Evolutionary conservation across 2,888 invertebrate genomes (phyloP), one percentile per base, ranked within the genome.

Genomic region (Hydrotaea diabolus): DNA sequence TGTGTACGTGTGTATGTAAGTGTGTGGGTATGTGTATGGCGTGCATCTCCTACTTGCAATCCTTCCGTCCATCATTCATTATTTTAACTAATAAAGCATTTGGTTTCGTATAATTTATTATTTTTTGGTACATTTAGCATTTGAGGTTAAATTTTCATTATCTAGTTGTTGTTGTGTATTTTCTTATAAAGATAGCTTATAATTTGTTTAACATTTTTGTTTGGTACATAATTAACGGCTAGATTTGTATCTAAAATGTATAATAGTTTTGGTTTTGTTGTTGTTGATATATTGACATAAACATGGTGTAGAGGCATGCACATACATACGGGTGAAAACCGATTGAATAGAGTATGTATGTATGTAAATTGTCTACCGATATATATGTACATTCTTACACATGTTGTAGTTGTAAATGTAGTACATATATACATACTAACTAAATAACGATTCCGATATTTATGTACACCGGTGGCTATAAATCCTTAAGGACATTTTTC

Each of bases 31-130:
- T 64, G 39, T n/a, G 2, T n/a, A 9, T 31, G 2, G 66, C 43
- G 17, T 36, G 62, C 17, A 31, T 66, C 19, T 66, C 21, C 36
- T 19, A 49, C 1, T 36, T 31, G 31, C 62, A 31, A 2, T 31
- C 31, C 13, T 36, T 46, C 21, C 43, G 23, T 62, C 69, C 69
- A 69, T 69, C 66, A 57, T 77, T 69, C n/a, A 79, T 59, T 72
- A 26, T 75, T 79, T 53, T 82, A 74, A 82, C 77, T 82, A 79
- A 82, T 82, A 82, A 84, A 84, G 80, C 77, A 77, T 78, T 74
- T 75, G 76, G 78, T 76, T 74, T 72, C 39, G 53, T 77, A 71
- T 23, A 55, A 23, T 55, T 53, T 55, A n/a, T n/a, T n/a, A n/a
- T 72, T 46, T 73, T 82, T 81, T 76, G 77, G 78, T 81, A 75